phyloP scores from a whole-genome alignment of 2,888 invertebrate species.

The Minunthozetes semirufus region DNA sequence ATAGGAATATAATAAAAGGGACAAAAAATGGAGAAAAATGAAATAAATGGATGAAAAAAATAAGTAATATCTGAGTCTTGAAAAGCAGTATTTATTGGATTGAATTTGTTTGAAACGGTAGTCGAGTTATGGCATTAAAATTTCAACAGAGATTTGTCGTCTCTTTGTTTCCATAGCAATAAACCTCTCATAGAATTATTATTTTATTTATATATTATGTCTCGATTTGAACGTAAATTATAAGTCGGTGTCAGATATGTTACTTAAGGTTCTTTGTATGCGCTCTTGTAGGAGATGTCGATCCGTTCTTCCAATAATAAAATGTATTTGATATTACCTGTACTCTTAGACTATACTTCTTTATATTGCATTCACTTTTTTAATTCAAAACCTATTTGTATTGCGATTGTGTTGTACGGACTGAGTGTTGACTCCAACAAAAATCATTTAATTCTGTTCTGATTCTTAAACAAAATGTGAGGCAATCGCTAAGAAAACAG shows the following conservation, averaged over 20 bases:
- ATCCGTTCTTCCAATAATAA: slow-evolving; percentile 10
- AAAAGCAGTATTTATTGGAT: too few species aligned
- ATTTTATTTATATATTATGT: not conserved
- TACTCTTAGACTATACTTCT: not conserved
- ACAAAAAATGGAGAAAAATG: too few species aligned
- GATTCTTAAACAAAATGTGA: too few species aligned
- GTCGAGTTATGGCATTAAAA: too few species aligned
- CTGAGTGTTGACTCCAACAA: not conserved
- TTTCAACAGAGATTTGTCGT: too few species aligned
- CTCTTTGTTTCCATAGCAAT: slow-evolving; percentile 21
- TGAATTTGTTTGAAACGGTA: too few species aligned
- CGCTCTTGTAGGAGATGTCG: not conserved
- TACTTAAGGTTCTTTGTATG: not conserved
- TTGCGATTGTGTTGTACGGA: not conserved
- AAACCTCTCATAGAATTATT: not conserved
- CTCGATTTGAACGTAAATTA: not conserved
- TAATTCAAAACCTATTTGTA: not conserved
- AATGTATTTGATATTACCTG: not conserved
- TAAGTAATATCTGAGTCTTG: too few species aligned
- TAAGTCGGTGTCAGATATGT: not conserved
- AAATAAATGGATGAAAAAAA: too few species aligned
- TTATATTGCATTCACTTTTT: not conserved
- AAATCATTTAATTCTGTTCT: too few species aligned
- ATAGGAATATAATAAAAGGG: too few species aligned
- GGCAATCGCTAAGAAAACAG: too few species aligned